Base-by-base conservation (phyloP, 1,140 invertebrate species). In the Venturia canescens region DNA sequence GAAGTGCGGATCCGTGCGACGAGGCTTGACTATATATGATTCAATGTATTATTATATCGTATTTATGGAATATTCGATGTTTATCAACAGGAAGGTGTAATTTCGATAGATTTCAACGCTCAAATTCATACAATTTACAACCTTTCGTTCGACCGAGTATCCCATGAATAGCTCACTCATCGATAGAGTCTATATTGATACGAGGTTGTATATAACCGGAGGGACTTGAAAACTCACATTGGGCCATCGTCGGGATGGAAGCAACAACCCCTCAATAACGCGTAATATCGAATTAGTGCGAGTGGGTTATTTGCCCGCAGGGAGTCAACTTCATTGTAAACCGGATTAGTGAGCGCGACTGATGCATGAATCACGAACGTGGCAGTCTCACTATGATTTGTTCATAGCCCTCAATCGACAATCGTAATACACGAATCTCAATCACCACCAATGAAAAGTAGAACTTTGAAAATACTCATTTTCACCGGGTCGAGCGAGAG, bases 241-340 rank as follows among this genome's bases (percentile, higher is more conserved):
- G 53, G 53, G 53, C 53, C 53, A 57, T 57, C 53, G 21, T 23
- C 53, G 53, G 18, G 53, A 57, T 18, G 21, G 15, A 57, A 18
- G 38, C 38, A 44, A 44, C 53, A n/a, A 57, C 53, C 53, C 53
- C 53, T 81, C 82, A 79, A 83, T 83, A 79, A 82, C 80, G 80
- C 63, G 80, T 83, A 82, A 83, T 80, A 74, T 72, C 77, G 81
- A 82, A 83, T 83, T 83, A 83, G 82, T 81, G 71, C 31, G 71
- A 77, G 53, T 57, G 53, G 53, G 53, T 57, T 57, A 57, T 57
- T 57, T 57, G 53, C 53, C 53, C 53, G 53, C 21, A n/a, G 53
- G 53, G 53, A 57, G 53, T 57, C 2, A 57, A 4, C 18, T 57
- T 23, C 13, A 44, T 44, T 44, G 38, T 9, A 9, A 44, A 44